phyloP scores from a whole-genome alignment of 2,888 invertebrate species.

The Neoaliturus tenellus region DNA sequence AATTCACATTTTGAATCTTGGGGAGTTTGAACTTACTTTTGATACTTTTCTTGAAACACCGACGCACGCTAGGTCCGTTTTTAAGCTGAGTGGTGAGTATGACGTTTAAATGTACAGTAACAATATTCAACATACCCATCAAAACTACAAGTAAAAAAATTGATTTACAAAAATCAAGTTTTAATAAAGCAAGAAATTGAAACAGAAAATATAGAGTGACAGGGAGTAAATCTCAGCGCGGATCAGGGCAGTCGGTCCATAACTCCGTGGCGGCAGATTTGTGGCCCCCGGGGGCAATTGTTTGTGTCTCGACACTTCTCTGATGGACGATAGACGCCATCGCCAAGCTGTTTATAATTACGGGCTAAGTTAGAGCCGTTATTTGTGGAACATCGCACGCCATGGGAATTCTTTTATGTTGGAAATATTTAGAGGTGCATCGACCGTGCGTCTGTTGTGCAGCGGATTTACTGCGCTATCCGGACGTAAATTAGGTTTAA shows the following conservation, averaged over 20 bases:
- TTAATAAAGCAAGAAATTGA: background rate
- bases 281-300: slow-evolving; percentile 1
- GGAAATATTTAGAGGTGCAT: slow-evolving; percentile 16
- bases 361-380: slow-evolving; percentile 19
- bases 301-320: background rate
- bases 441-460: background rate
- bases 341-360: slow-evolving; percentile 15
- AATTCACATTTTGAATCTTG: no score
- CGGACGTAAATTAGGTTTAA: background rate
- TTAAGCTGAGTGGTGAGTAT: no score
- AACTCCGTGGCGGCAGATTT: background rate
- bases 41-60: no score
- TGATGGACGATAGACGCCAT: no score
- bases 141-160: no score
- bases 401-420: background rate
- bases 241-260: background rate
- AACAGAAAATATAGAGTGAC: background rate
- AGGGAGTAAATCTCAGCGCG: background rate
- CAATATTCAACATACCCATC: no score
- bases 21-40: no score
- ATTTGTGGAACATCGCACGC: slow-evolving; percentile 14
- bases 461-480: background rate
- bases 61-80: no score
- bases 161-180: background rate
- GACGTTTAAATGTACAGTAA: no score